A percentile compares a stretch with the other conserved stretches of the same genome.
phyloP scores from a whole-genome alignment of 2,888 invertebrate species.

The Ornithoptera priamus region DNA sequence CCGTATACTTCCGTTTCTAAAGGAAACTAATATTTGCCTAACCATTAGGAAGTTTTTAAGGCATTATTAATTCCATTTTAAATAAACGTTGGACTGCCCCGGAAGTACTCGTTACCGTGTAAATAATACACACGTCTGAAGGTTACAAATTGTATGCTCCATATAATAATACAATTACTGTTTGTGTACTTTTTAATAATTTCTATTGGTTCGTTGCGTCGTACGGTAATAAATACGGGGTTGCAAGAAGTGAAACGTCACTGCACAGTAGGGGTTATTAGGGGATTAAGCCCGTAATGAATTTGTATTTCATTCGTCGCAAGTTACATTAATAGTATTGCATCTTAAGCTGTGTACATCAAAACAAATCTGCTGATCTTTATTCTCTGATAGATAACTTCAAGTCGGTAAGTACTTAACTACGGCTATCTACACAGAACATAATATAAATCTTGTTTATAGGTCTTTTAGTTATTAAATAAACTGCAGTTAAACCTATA shows the following conservation, averaged over 20 bases:
- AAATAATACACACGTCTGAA: slow-evolving; percentile 6
- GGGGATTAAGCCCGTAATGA: background rate
- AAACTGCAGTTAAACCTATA: background rate
- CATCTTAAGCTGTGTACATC: no score
- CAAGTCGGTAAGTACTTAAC: no score
- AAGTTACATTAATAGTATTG: no score
- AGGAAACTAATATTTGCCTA: slow-evolving; percentile 31
- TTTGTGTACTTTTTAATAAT: background rate
- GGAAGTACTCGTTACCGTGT: slow-evolving; percentile 26
- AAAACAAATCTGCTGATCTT: no score
- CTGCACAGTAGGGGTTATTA: background rate
- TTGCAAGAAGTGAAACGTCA: background rate
- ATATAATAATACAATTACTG: background rate
- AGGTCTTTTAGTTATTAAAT: background rate
- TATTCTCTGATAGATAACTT: no score
- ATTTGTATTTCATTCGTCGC: no score
- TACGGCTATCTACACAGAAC: no score
- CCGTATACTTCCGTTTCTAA: background rate
- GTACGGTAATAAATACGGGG: background rate
- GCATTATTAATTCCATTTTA: slow-evolving; percentile 33
- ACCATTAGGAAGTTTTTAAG: slow-evolving; percentile 32
- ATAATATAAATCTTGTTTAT: background rate
- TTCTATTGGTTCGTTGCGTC: background rate
- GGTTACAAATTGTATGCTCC: slow-evolving; percentile 15
- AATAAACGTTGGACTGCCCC: slow-evolving; percentile 31